These are phyloP conservation scores for Forpus xanthops DNA, from an alignment of 2,797 vertebrate genomes.

Conservation along the genomic window DNA sequence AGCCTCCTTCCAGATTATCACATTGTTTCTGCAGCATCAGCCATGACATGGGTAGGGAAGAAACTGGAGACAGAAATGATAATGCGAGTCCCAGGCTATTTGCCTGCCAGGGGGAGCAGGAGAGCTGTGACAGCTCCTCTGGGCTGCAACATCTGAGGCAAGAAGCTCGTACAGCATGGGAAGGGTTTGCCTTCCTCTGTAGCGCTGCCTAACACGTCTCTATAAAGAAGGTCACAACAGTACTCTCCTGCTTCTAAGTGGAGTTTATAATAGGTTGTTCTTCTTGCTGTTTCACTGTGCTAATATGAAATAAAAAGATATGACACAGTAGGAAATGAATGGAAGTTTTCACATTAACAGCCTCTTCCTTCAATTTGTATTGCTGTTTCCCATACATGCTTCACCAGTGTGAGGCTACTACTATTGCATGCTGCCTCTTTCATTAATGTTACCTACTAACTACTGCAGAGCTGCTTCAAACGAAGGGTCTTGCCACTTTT, in stretches of 20 bases:
- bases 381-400: constrained; percentile 27
- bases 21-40: neutral
- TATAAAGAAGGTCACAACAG: constrained; percentile 4
- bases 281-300: neutral
- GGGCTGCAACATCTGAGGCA: neutral
- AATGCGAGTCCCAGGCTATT: neutral
- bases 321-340: constrained; percentile 24
- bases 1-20: neutral
- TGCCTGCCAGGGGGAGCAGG: constrained; percentile 36
- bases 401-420: constrained; percentile 6
- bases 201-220: neutral
- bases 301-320: constrained; percentile 18
- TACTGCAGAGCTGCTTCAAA: constrained; percentile 38
- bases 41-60: neutral
- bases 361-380: constrained; percentile 39
- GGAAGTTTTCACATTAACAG: constrained; percentile 38
- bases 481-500: constrained; percentile 30
- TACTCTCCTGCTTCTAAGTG: neutral
- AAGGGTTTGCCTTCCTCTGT: neutral
- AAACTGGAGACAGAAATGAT: neutral
- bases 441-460: constrained; percentile 40
- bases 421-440: constrained; percentile 24
- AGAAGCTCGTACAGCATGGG: neutral
- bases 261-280: constrained; percentile 23
- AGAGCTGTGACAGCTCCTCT: neutral